A percentile compares a stretch with the other conserved stretches of the same genome.
Evolutionary conservation across 2,888 invertebrate species (phyloP).

Genomic region (Sicus ferrugineus): DNA sequence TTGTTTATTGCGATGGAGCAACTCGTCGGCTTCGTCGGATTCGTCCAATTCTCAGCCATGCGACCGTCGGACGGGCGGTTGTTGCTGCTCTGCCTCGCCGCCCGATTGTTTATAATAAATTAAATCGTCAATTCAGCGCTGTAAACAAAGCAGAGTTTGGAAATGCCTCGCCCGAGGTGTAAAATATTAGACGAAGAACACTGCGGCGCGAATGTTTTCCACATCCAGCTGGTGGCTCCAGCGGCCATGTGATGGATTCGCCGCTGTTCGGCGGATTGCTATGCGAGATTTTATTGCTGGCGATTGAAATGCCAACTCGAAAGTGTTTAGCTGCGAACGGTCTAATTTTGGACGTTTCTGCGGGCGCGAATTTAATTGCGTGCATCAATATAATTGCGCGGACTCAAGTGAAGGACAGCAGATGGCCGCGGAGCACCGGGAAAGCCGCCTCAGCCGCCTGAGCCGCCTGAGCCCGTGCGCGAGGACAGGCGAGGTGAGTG

Average conservation of each 20-base stretch:
- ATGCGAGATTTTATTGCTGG: background rate
- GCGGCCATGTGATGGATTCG: no score
- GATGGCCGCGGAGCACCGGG: no score
- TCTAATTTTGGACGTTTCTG: no score
- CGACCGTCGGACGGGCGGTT: background rate
- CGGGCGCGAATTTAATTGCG: no score
- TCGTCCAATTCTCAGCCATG: background rate
- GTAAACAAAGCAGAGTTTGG: constrained; percentile 25
- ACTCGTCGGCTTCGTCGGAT: background rate
- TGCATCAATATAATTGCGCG: no score
- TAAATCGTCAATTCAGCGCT: constrained; percentile 37
- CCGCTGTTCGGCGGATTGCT: no score
- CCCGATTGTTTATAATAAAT: constrained; percentile 42
- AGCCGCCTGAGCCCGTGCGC: no score
- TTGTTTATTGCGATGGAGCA: background rate
- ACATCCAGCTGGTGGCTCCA: no score
- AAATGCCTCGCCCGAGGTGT: constrained; percentile 23
- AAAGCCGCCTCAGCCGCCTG: no score
- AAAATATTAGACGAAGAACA: constrained; percentile 21
- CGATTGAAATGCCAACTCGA: background rate
- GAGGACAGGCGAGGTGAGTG: no score
- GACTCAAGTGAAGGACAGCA: no score
- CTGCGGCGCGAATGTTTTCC: no score
- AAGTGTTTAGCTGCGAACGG: background rate
- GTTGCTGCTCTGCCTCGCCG: background rate